phyloP scores from a whole-genome alignment of 2,797 vertebrate genomes.

The Ptychobarbus kaznakovi region DNA sequence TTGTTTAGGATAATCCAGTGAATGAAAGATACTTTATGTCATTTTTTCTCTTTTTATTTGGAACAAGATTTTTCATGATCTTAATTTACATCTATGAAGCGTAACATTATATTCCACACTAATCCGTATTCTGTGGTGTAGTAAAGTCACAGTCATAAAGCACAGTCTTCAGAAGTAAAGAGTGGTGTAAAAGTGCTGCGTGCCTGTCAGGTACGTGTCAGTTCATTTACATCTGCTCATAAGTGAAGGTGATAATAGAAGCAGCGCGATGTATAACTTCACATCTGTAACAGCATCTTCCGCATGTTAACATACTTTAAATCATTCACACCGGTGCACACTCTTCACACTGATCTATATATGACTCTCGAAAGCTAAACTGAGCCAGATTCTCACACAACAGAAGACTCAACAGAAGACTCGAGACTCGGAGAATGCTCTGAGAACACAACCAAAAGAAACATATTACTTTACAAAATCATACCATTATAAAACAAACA shows the following conservation, averaged over 20 bases:
- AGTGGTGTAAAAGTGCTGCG: not conserved
- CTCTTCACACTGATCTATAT: constrained; percentile 11
- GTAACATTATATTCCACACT: not conserved
- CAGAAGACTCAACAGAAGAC: too few species aligned
- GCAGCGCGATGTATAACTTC: constrained; percentile 38
- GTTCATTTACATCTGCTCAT: constrained; percentile 6
- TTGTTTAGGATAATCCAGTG: too few species aligned
- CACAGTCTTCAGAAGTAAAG: not conserved
- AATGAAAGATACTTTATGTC: too few species aligned
- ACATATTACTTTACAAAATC: not conserved
- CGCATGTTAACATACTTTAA: constrained; percentile 16
- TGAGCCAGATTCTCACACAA: not conserved
- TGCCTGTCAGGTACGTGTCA: constrained; percentile 31
- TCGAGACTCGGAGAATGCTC: not conserved
- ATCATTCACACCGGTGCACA: constrained; percentile 34
- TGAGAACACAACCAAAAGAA: not conserved
- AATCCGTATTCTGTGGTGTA: not conserved
- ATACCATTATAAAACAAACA: not conserved
- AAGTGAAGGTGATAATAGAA: constrained; percentile 79
- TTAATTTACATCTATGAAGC: not conserved
- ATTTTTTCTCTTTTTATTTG: too few species aligned
- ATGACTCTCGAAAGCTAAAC: not conserved
- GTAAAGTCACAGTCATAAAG: not conserved
- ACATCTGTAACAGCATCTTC: constrained; percentile 2
- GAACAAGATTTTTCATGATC: not conserved